Evolutionary conservation across 2,113 vertebrate genomes (phyloP).

Genomic region (Indicator indicator): DNA sequence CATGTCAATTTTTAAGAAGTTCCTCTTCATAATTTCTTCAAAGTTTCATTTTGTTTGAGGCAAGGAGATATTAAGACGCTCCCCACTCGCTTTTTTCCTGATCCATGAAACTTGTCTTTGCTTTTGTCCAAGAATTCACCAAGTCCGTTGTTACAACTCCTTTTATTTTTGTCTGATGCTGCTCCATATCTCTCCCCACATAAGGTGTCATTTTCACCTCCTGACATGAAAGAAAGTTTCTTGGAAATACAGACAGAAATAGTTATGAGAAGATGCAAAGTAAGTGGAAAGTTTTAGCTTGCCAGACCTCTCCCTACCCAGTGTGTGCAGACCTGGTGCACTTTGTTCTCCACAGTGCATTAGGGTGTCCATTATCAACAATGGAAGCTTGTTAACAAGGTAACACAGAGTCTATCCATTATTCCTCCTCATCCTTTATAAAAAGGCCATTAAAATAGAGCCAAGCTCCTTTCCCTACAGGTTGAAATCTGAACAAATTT

Average conservation of each 20-base stretch:
- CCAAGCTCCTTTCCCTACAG: conserved; percentile 48
- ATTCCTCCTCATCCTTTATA: conserved; percentile 55
- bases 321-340: conserved; percentile 2
- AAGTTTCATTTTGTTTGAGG: not conserved
- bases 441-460: conserved; percentile 68
- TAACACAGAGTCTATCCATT: conserved; percentile 45
- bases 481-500: conserved; percentile 63
- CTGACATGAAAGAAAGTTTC: conserved; percentile 9
- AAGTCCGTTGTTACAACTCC: conserved; percentile 3
- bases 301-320: conserved; percentile 13
- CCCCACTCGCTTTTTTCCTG: not conserved
- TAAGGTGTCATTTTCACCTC: conserved; percentile 1
- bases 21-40: conserved; percentile 10
- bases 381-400: conserved; percentile 71
- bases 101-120: conserved; percentile 10
- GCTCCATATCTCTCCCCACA: not conserved
- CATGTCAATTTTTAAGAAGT: not conserved
- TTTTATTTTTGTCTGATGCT: conserved; percentile 7
- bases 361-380: conserved; percentile 66
- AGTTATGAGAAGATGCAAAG: conserved; percentile 47
- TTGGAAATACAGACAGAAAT: conserved; percentile 2
- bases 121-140: not conserved
- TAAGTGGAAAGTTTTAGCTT: conserved; percentile 41
- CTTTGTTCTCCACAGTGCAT: conserved; percentile 68
- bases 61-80: conserved; percentile 1